Base-by-base conservation (phyloP, 1,140 invertebrate species). In the Nebria ingens region DNA sequence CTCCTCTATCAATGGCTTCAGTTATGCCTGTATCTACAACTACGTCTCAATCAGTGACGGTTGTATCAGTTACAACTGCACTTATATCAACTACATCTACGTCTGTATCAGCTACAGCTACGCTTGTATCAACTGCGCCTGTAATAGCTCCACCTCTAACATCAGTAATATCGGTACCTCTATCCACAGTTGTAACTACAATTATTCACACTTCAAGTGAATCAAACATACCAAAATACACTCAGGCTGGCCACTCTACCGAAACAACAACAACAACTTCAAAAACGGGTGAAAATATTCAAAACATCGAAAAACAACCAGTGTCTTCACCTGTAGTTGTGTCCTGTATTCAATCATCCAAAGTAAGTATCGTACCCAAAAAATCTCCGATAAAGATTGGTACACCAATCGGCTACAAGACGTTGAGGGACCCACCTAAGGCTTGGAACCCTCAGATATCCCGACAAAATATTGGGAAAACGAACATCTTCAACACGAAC, bases 361-460 rank as follows among this genome's bases (percentile, higher is more conserved):
- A 61, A 52, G 15, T 45, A 29, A 56, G 19, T 12, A 45, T 45
- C 4, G 6, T 45, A 45, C 17, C 40, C 9, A 45, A 45, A 17
- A 45, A 51, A 20, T 20, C 11, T 20, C 19, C 50, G 2, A 20
- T 51, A 2, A 51, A 51, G 17, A 21, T 64, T 13, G 62, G 56
- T 34, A 64, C 62, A 17, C 62, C 71, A 1, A 65, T 73, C 3
- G 73, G 73, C 0, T 80, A 80, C 56, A 81, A 80, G 55, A 80
- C 79, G 0, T 62, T 80, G 1, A 67, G 77, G 12, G 72, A 76
- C 56, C 78, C 78, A 1, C 76, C 79, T 0, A 80, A 76, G 58
- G 71, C 72, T 1, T 81, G 79, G 79, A 81, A 80, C 62, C 78
- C 78, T 1, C 78, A 75, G 3, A 65, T 79, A 2, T 72, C 78